Percentiles rank a stretch among this genome's conserved stretches.
Evolutionary conservation across 2,888 invertebrate species (phyloP).

Genomic region (Tribolium freemani): DNA sequence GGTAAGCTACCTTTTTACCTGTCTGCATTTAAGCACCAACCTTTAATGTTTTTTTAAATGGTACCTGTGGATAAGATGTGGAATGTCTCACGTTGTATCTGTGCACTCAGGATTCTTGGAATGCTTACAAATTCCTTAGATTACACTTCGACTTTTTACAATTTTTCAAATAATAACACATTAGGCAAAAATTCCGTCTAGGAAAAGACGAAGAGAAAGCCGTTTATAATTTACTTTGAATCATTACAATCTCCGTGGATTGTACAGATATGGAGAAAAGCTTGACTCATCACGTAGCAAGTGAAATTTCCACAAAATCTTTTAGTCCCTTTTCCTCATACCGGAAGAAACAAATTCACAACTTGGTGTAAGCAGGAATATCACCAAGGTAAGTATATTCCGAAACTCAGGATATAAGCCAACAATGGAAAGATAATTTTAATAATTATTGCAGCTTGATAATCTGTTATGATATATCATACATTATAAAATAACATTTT

Average conservation of each 20-base stretch:
- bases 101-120: constrained; percentile 18
- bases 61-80: background rate
- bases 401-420: constrained; percentile 50
- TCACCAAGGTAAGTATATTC: constrained; percentile 40
- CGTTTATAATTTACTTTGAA: constrained; percentile 2
- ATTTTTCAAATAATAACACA: background rate
- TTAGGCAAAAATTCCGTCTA: background rate
- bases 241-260: background rate
- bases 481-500: constrained; percentile 33
- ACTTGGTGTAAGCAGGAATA: constrained; percentile 20
- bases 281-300: constrained; percentile 18
- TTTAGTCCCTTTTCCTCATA: constrained; percentile 10
- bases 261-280: background rate
- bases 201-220: constrained; percentile 2
- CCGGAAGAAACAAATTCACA: constrained; percentile 31
- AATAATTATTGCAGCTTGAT: constrained; percentile 45
- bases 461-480: constrained; percentile 41
- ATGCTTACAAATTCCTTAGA: constrained; percentile 1
- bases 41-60: constrained; percentile 12
- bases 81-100: constrained; percentile 16
- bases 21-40: constrained; percentile 5
- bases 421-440: constrained; percentile 47
- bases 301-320: constrained; percentile 19
- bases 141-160: background rate
- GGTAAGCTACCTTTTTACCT: constrained; percentile 25